Evolutionary conservation across 2,797 vertebrate genomes (phyloP), one percentile per base, ranked within the genome.

Genomic region (Catostomus latipinnis): DNA sequence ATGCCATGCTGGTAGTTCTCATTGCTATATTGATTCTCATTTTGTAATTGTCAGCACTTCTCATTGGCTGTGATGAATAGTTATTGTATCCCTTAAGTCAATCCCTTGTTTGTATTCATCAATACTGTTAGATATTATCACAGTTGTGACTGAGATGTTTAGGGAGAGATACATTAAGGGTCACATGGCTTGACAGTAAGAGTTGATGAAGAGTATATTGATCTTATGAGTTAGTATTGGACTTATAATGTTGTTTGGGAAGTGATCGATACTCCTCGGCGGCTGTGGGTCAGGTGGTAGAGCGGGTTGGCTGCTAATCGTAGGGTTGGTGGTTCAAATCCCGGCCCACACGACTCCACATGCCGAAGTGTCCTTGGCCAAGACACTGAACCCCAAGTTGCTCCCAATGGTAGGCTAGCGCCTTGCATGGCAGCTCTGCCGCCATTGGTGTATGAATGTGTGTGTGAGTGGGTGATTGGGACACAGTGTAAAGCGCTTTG

Each of bases 11-110:
- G 86, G 87, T 87, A 87, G 82, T 90, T 89, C 75, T 86, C 82
- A 78, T 88, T 86, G 87, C 81, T 69, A 57, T 88, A 94, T 93
- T 91, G 93, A 93, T 94, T 93, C 83, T 87, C 87, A 87, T 91
- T 94, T 88, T 88, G 87, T 92, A 88, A 88, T 68, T 87, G 88
- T 92, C 88, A 84, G 73, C 87, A 74, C 70, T 81, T 83, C 81
- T 87, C 82, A 83, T 74, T 82, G 78, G 68, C 72, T 76, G 71
- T 84, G 87, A 91, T 89, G 91, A 90, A 93, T 87, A 86, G 88
- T 89, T 80, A 79, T 76, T 84, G 81, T 79, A 58, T 80, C 76
- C 84, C 73, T 78, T 60, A 62, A 22, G 69, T 83, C 70, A 67
- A 18, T 73, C 12, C 45, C 62, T 58, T 80, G 54, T 73, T 80